phyloP scores from a whole-genome alignment of 2,797 vertebrate species.

The Poeciliopsis gracilis region DNA sequence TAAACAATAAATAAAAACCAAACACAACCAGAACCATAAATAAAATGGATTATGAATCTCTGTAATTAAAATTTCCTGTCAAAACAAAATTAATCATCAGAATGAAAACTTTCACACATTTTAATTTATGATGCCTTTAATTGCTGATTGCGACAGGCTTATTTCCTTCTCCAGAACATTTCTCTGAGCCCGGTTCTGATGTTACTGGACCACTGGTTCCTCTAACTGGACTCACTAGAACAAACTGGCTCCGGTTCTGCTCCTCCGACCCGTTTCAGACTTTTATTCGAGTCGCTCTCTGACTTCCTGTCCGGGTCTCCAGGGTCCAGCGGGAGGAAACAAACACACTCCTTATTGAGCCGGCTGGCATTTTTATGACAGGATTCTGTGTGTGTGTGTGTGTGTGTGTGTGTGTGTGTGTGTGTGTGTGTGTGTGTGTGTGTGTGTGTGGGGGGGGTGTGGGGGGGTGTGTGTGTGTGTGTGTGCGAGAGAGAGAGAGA shows the following conservation, averaged over 20 bases:
- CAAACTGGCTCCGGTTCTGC: conserved; percentile 2
- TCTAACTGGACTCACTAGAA: not conserved
- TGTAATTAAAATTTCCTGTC: too few species aligned
- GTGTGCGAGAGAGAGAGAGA: conserved; percentile 4
- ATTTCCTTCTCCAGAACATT: not conserved
- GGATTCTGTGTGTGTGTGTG: conserved; percentile 52
- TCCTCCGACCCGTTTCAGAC: conserved; percentile 15
- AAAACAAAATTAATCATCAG: too few species aligned
- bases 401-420: not conserved
- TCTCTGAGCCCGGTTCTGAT: not conserved
- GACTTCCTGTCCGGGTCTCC: conserved; percentile 55
- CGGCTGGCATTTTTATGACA: conserved; percentile 70
- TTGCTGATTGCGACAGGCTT: too few species aligned
- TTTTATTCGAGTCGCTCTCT: conserved; percentile 48
- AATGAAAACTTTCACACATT: too few species aligned
- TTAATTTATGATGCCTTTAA: too few species aligned
- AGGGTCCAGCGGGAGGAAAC: conserved; percentile 43
- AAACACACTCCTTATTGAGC: conserved; percentile 62
- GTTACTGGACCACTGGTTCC: not conserved
- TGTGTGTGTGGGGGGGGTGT: too few species aligned
- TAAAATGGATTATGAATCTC: too few species aligned
- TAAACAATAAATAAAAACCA: too few species aligned
- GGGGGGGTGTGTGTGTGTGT: too few species aligned
- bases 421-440: too few species aligned
- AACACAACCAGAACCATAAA: too few species aligned